Evolutionary conservation across 2,888 invertebrate species (phyloP), one percentile per base, ranked within the genome.

Genomic region (Chrysomela aeneicollis): DNA sequence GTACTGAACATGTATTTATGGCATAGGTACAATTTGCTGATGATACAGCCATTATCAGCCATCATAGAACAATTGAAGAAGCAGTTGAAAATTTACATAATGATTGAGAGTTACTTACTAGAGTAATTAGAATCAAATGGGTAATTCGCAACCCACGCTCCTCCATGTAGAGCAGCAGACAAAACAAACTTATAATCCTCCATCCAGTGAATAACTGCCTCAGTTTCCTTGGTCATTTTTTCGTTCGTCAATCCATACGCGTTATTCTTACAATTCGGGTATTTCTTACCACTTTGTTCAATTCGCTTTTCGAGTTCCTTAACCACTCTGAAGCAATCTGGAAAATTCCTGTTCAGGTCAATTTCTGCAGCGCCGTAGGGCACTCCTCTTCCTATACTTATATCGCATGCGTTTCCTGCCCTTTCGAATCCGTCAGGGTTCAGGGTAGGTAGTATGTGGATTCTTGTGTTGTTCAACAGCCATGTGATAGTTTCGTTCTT

Each of bases 391-490:
- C 82, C 82, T 2, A 66, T 37, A 42, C 76, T 75, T 5, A 74
- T 73, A 0, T 50, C 26, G 66, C 83, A 83, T 1, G 82, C 73
- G 1, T 64, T 63, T 19, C 46, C 58, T 8, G 63, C 63, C 46
- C 55, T 53, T 10, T 78, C 79, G 80, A 89, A 91, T 26, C 92
- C 92, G 78, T 92, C 92, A 0, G 92, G 92, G 78, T 92, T 92
- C 88, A 92, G 87, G 9, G 88, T 86, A 0, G 92, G 91, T 82
- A 92, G 82, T 67, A 92, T 85, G 79, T 92, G 91, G 69, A 92
- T 88, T 52, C 87, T 83, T 1, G 91, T 91, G 74, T 87, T 87
- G 74, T 89, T 85, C 73, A 92, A 76, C 30, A 92, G 82, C 83
- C 87, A 86, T 47, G 77, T 78, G 5, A 89, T 84, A 63, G 83